Evolutionary conservation across 2,888 invertebrate genomes (phyloP).

Genomic region (Acronicta aceris): DNA sequence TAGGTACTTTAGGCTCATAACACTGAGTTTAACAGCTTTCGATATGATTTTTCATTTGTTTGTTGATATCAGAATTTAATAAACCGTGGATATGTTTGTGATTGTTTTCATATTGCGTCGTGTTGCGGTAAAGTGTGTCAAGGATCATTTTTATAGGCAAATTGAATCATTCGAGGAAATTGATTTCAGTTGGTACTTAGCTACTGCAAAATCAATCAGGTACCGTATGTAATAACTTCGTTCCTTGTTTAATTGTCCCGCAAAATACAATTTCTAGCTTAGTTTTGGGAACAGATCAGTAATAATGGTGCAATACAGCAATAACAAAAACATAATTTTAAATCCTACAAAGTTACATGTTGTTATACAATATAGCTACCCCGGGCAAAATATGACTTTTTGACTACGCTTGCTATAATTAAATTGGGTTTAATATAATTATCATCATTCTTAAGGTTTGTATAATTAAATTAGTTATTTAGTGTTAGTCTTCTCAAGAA

Average conservation of each 20-base stretch:
- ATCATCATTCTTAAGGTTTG: too few relatives aligned
- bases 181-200: constrained; percentile 18
- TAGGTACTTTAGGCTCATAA: constrained; percentile 11
- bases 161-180: constrained; percentile 37
- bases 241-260: neutral
- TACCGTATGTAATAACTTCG: neutral
- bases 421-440: too few relatives aligned
- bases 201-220: neutral
- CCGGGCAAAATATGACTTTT: too few relatives aligned
- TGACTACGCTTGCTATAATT: too few relatives aligned
- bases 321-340: too few relatives aligned
- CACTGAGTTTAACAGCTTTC: neutral
- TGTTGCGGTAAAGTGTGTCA: constrained; percentile 36
- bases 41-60: constrained; percentile 37
- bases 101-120: constrained; percentile 32
- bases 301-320: too few relatives aligned
- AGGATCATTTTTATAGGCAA: constrained; percentile 43
- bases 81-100: constrained; percentile 27
- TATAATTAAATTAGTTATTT: too few relatives aligned
- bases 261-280: too few relatives aligned
- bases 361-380: too few relatives aligned
- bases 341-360: too few relatives aligned
- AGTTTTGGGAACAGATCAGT: too few relatives aligned
- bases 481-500: too few relatives aligned
- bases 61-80: constrained; percentile 42